phyloP scores from a whole-genome alignment of 2,113 vertebrate species.

The Girardinichthys multiradiatus region DNA sequence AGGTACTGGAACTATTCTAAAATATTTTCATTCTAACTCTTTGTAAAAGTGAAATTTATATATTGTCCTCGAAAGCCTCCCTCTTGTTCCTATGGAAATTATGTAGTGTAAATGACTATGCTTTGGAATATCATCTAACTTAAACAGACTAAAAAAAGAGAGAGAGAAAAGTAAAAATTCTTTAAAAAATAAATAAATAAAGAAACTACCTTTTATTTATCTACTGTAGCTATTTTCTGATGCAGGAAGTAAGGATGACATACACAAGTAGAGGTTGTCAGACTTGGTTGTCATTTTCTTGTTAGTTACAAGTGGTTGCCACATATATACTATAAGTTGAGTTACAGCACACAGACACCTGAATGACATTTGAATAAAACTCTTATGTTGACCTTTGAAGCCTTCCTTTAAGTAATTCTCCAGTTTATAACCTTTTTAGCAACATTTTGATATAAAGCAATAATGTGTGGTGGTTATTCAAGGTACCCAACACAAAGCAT shows the following conservation, averaged over 20 bases:
- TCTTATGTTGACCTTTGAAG: conserved; percentile 14
- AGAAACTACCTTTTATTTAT: conserved; percentile 3
- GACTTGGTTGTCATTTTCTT: conserved; percentile 17
- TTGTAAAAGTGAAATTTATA: conserved; percentile 2
- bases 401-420: background rate
- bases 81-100: conserved; percentile 10
- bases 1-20: background rate
- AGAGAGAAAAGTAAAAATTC: background rate
- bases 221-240: conserved; percentile 22
- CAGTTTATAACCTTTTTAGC: conserved; percentile 12
- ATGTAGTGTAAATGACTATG: background rate
- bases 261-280: conserved; percentile 29
- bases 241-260: conserved; percentile 30
- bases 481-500: background rate
- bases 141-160: background rate
- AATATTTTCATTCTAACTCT: background rate
- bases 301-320: conserved; percentile 29
- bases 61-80: background rate
- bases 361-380: conserved; percentile 26
- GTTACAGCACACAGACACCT: background rate
- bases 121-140: background rate
- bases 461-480: conserved; percentile 9
- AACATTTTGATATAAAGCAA: conserved; percentile 10
- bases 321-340: background rate
- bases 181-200: no score